Base-by-base conservation (phyloP, 2,888 invertebrate genomes). In the Hecatera dysodea region DNA sequence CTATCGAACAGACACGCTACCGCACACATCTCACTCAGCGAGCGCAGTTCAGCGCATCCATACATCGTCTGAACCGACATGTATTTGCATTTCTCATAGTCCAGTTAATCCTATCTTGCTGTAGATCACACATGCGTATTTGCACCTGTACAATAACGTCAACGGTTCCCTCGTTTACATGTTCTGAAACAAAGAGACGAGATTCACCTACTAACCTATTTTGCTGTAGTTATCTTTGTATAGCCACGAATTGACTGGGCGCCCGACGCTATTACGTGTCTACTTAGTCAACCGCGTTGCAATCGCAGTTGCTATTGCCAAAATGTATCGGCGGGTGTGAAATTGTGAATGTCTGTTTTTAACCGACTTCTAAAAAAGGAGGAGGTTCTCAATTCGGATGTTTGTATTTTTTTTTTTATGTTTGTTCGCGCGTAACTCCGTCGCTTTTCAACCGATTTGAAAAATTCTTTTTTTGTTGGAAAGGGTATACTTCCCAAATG, bases 131-230 rank as follows among this genome's bases (percentile, higher is more conserved):
- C 60, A 74, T 64, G 65, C 70, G 65, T 82, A 83, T 83, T 83
- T 81, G 75, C 84, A 86, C 81, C 84, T 71, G 73, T 80, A 83
- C 80, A 85, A 84, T 85, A 83, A 69, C 81, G 80, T 82, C 81
- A 84, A 75, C 82, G 81, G 74, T 72, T 80, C 72, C 68, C 80
- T 79, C 78, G 80, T 84, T 86, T 85, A 86, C 86, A 86, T 83
- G 85, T 79, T 71, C 72, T 78, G 82, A 69, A 86, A 88, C 87
- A 88, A 89, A 88, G 88, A 84, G 86, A 73, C 65, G 81, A 82
- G 86, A 85, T 87, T 90, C 89, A 90, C 91, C 90, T 83, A 90
- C 86, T 91, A 86, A 91, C 90, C 91, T 83, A 90, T 85, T 85
- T 89, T 62, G 68, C 36, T 76, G 60, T 75, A 75, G 63, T 61